Conservation (phyloP, 1,140 invertebrate species). For the Neoseiulus cucumeris region DNA sequence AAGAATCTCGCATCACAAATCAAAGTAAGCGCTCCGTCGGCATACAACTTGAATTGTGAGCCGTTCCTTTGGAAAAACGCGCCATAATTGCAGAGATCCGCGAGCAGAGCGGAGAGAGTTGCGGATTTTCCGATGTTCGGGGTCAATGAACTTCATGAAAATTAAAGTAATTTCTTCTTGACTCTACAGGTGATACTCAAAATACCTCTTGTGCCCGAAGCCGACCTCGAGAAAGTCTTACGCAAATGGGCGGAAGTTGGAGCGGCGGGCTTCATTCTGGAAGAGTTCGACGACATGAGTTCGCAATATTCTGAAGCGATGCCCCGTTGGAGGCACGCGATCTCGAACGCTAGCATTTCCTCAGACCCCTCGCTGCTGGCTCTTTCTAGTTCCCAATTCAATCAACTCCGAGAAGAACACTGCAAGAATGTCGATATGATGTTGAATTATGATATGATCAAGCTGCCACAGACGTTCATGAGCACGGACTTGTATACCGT, state of each 20-base stretch:
- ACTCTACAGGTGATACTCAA: conserved; percentile 5
- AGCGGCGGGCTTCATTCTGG: background rate
- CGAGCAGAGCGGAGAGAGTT: no score
- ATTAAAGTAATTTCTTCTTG: no score
- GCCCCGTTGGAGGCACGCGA: background rate
- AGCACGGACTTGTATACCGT: background rate
- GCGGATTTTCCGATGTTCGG: no score
- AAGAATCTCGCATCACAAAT: conserved; percentile 29
- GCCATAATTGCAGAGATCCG: no score
- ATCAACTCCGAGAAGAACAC: no score
- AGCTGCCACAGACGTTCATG: background rate
- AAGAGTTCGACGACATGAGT: conserved; percentile 5
- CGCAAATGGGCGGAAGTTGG: background rate
- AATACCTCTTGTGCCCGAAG: conserved; percentile 16
- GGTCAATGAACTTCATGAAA: no score
- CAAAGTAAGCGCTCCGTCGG: conserved; percentile 25
- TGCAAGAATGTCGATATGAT: background rate
- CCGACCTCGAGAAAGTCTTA: background rate
- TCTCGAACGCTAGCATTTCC: background rate
- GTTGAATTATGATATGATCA: background rate
- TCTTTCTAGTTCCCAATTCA: no score
- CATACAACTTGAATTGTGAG: no score
- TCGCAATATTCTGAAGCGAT: background rate
- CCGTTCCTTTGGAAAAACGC: no score
- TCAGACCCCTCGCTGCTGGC: no score